Conservation (phyloP, 2,113 vertebrate genomes). For the Vicugna pacos region DNA sequence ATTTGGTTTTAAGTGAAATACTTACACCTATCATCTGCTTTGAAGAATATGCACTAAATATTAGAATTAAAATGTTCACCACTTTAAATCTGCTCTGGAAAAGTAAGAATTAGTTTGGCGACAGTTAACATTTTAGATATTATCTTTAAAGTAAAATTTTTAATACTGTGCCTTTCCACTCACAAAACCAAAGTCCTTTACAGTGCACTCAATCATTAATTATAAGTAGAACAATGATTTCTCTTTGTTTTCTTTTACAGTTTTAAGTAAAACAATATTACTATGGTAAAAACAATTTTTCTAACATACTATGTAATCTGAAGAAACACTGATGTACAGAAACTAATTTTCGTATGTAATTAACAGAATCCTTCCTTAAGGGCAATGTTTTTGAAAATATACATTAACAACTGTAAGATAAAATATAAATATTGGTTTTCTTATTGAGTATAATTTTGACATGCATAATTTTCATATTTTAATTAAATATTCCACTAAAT, state of each 20-base stretch:
- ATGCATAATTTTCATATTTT: background rate
- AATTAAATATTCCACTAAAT: background rate
- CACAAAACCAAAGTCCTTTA: slow-evolving; percentile 14
- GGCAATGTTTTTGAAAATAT: background rate
- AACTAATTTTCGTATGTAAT: background rate
- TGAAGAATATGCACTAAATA: slow-evolving; percentile 62
- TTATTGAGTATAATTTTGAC: slow-evolving; percentile 11
- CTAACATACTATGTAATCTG: background rate
- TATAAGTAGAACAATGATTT: background rate
- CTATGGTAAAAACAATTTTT: background rate
- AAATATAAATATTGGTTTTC: slow-evolving; percentile 5
- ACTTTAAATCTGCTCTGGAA: slow-evolving; percentile 58
- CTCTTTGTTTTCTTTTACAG: background rate
- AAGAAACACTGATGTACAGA: background rate
- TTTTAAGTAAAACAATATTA: background rate
- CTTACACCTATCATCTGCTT: slow-evolving; percentile 30
- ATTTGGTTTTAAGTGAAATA: slow-evolving; percentile 63
- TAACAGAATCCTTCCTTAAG: background rate
- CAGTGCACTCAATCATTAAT: background rate
- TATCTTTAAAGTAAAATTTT: slow-evolving; percentile 37
- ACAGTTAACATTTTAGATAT: slow-evolving; percentile 42
- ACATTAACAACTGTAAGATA: background rate
- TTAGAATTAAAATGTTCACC: slow-evolving; percentile 71
- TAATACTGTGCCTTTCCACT: background rate
- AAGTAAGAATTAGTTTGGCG: slow-evolving; percentile 1